These are phyloP conservation scores for Onychostruthus taczanowskii DNA, from an alignment of 2,113 vertebrate species.

Conservation along the genomic window DNA sequence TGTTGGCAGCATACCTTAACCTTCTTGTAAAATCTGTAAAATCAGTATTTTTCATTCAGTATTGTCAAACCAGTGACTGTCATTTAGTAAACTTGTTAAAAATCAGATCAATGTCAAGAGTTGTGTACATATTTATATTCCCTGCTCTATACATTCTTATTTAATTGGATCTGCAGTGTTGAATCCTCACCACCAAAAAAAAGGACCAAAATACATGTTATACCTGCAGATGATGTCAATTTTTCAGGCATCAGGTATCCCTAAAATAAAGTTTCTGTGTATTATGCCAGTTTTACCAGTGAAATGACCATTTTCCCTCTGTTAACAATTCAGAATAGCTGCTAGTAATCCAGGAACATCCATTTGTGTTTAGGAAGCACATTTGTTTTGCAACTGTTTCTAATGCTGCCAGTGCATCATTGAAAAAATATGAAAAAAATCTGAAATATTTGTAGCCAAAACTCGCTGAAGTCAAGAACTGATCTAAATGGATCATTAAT, in stretches of 20 bases:
- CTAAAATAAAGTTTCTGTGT: background rate
- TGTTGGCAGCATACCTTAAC: constrained; percentile 21
- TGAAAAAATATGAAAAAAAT: constrained; percentile 1
- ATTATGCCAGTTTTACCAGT: background rate
- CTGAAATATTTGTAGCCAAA: constrained; percentile 35
- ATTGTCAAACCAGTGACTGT: constrained; percentile 76
- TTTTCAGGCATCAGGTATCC: background rate
- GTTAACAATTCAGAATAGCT: background rate
- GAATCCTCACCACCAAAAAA: background rate
- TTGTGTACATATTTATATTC: constrained; percentile 68
- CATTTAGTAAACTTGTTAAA: constrained; percentile 75
- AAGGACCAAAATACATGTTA: background rate
- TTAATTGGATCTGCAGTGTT: background rate
- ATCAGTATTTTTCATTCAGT: constrained; percentile 78
- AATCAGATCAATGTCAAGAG: constrained; percentile 67
- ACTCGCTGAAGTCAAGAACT: background rate
- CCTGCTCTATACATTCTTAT: background rate
- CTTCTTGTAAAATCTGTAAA: constrained; percentile 72
- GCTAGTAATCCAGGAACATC: background rate
- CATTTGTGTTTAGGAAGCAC: constrained; percentile 30
- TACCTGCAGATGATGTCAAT: background rate
- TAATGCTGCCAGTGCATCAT: background rate
- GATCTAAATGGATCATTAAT: constrained; percentile 5
- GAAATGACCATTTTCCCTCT: background rate
- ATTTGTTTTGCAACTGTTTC: constrained; percentile 54